phyloP scores from a whole-genome alignment of 1,140 invertebrate species.

The Dinoponera quadriceps region DNA sequence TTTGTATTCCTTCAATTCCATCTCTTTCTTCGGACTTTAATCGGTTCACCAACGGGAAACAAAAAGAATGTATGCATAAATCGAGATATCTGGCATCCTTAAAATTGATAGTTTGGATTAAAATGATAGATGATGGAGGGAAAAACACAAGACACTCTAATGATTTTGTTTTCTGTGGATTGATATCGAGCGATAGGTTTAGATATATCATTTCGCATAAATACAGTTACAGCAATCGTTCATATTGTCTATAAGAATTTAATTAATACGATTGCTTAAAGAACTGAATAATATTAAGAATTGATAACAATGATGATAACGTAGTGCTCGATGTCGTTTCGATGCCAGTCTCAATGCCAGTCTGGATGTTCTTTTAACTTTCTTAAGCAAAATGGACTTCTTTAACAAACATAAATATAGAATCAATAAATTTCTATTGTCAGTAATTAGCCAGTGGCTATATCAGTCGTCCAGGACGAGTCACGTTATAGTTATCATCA shows the following conservation, averaged over 20 bases:
- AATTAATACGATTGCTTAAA: constrained; percentile 30
- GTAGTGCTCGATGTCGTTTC: not conserved
- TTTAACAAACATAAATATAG: constrained; percentile 37
- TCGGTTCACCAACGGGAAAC: not conserved
- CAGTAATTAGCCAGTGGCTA: constrained; percentile 69
- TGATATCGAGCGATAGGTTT: not conserved
- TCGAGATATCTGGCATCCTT: not conserved
- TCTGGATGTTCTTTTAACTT: not conserved
- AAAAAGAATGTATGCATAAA: not conserved
- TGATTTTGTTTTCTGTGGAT: not conserved
- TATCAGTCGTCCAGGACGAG: constrained; percentile 57
- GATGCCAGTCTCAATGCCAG: not conserved
- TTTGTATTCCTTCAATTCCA: not conserved
- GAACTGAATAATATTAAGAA: constrained; percentile 22
- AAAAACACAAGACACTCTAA: not conserved
- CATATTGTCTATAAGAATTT: constrained; percentile 10
- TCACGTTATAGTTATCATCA: not conserved
- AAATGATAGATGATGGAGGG: constrained; percentile 7
- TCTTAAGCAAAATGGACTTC: constrained; percentile 50
- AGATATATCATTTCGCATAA: not conserved
- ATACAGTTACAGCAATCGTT: constrained; percentile 23
- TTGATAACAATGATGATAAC: constrained; percentile 14
- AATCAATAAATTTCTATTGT: constrained; percentile 67
- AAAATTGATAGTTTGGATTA: constrained; percentile 27
- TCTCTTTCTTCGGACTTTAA: not conserved